Evolutionary conservation across 2,888 invertebrate genomes (phyloP), one percentile per base, ranked within the genome.

Genomic region (Bembecia ichneumoniformis): DNA sequence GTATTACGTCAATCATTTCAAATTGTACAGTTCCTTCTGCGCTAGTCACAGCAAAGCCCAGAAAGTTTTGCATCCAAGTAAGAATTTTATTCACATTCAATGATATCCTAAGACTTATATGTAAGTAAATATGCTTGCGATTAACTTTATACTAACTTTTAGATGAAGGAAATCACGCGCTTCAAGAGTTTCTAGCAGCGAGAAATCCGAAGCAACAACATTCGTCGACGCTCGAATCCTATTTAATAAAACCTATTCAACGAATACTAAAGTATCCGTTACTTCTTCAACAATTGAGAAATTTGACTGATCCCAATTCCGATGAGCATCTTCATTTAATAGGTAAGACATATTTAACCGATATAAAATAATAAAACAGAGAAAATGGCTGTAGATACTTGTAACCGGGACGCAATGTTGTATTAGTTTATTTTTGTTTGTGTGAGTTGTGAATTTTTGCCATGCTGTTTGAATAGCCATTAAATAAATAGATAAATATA

Each of bases 31-130:
- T 82, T 97, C 98, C 63, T 98, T 98, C 89, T 98, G 98, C 87
- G 98, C 98, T 59, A 97, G 97, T 87, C 98, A 99, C 84, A 98
- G 98, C 73, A 97, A 98, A 89, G 97, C 98, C 58, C 98, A 98
- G 88, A 98, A 98, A 90, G 96, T 98, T 74, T 90, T 98, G 73
- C 97, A 98, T 90, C 97, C 97, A 72, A 97, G 97, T 97, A 90
- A 94, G 95, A 91, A 67, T 35, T n/a, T 34, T 20, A 35, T 2
- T 44, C 20, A 46, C 44, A 58, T 60, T 63, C 60, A 63, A 3
- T 34, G 11, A 49, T 36, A 35, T 45, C 44, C 15, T 14, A 7
- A 15, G 17, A 47, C 40, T 11, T n/a, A 35, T 16, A 66, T 62
- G 63, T 62, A 63, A 63, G 56, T 61, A 59, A 55, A 46, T 40